Conservation (phyloP, 2,888 invertebrate species). For the Phragmatobia fuliginosa region DNA sequence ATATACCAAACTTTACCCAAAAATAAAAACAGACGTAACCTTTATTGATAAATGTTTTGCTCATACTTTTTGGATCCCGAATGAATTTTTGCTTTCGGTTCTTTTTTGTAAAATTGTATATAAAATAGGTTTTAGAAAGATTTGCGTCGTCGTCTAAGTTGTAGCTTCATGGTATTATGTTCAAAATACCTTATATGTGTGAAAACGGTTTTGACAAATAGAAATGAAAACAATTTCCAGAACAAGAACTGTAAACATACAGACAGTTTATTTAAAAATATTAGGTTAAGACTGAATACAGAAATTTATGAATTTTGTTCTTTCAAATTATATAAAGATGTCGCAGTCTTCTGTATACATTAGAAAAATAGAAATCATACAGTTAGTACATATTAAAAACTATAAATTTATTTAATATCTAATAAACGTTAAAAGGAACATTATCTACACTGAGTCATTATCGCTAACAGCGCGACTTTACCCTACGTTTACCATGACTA, state of each 20-base stretch:
- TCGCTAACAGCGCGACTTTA: slow-evolving; percentile 44
- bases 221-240: neutral
- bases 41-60: neutral
- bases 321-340: neutral
- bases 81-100: neutral
- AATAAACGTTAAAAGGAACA: neutral
- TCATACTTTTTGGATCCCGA: neutral
- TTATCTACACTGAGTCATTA: slow-evolving; percentile 15
- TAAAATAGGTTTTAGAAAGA: neutral
- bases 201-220: neutral
- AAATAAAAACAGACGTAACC: neutral
- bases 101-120: neutral
- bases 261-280: neutral
- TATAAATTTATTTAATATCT: no score
- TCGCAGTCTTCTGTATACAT: neutral
- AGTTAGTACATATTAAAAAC: no score
- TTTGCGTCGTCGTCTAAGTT: no score
- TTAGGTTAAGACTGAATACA: neutral
- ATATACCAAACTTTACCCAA: neutral
- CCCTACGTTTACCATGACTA: slow-evolving; percentile 46
- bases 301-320: no score
- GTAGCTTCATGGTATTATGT: no score
- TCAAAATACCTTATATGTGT: no score
- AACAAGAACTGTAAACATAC: neutral
- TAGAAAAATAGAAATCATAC: neutral